Evolutionary conservation across 2,888 invertebrate species (phyloP).

Genomic region (Cistogaster globosa): DNA sequence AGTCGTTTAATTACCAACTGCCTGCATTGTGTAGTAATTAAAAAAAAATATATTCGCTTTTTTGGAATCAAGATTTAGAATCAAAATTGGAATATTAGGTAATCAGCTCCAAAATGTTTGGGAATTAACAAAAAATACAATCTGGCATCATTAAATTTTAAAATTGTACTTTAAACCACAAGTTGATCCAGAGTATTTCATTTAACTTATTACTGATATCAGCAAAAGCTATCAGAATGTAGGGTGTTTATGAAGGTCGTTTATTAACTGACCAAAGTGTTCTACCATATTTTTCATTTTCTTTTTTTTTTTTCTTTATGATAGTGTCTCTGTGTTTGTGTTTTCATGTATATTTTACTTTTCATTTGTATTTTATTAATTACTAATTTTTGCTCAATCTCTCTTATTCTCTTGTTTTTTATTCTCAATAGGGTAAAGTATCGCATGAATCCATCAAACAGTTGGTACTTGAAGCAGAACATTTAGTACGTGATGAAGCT

Average conservation of each 20-base stretch:
- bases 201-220: too few relatives aligned
- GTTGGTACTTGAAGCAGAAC: constrained; percentile 91
- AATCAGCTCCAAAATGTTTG: too few relatives aligned
- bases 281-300: constrained; percentile 21
- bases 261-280: constrained; percentile 6
- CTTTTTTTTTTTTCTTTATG: background rate
- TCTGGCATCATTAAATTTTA: too few relatives aligned
- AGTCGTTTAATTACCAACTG: too few relatives aligned
- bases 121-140: too few relatives aligned
- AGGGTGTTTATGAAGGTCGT: constrained; percentile 19
- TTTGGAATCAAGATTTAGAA: too few relatives aligned
- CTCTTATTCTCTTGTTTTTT: constrained; percentile 41
- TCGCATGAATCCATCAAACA: constrained; percentile 88
- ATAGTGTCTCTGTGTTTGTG: background rate
- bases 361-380: constrained; percentile 48
- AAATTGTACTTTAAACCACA: too few relatives aligned
- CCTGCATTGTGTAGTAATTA: too few relatives aligned
- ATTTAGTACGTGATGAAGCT: constrained; percentile 86
- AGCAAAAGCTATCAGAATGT: background rate
- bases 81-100: too few relatives aligned
- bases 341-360: constrained; percentile 16
- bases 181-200: too few relatives aligned
- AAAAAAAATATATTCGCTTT: too few relatives aligned
- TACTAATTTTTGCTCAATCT: constrained; percentile 46
- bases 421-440: constrained; percentile 78